Evolutionary conservation across 2,113 vertebrate genomes (phyloP).

Genomic region (Hymenochirus boettgeri): DNA sequence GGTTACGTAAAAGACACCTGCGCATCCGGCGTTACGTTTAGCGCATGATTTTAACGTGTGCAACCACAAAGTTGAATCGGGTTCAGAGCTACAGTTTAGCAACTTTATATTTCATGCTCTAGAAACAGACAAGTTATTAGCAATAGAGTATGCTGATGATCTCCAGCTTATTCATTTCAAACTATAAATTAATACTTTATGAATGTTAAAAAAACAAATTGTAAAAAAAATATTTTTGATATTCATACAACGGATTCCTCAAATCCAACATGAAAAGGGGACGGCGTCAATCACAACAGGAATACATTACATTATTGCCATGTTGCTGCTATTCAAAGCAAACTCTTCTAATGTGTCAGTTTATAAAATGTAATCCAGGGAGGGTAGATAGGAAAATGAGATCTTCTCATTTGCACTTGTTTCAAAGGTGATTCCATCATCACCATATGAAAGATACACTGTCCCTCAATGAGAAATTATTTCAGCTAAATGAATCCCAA

Average conservation of each 20-base stretch:
- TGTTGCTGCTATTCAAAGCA: conserved; percentile 49
- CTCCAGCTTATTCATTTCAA: not conserved
- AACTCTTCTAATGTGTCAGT: conserved; percentile 42
- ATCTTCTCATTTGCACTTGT: conserved; percentile 68
- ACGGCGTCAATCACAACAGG: conserved; percentile 44
- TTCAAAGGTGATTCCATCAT: conserved; percentile 80
- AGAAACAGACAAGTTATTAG: not conserved
- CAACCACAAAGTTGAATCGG: no score
- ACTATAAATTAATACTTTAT: not conserved
- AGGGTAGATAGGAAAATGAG: conserved; percentile 58
- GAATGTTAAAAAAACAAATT: not conserved
- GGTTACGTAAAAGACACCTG: no score
- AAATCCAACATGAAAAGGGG: not conserved
- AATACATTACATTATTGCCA: conserved; percentile 49
- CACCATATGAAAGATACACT: conserved; percentile 67
- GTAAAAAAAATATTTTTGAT: conserved; percentile 25
- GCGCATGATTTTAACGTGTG: no score
- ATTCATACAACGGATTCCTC: conserved; percentile 8
- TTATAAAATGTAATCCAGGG: conserved; percentile 56
- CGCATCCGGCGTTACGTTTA: no score
- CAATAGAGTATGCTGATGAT: not conserved
- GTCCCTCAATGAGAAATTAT: conserved; percentile 75
- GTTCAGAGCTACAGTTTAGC: no score
- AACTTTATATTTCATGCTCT: not conserved
- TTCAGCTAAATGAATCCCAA: conserved; percentile 77